Evolutionary conservation across 2,113 vertebrate species (phyloP).

Genomic region (Notothenia rossii): DNA sequence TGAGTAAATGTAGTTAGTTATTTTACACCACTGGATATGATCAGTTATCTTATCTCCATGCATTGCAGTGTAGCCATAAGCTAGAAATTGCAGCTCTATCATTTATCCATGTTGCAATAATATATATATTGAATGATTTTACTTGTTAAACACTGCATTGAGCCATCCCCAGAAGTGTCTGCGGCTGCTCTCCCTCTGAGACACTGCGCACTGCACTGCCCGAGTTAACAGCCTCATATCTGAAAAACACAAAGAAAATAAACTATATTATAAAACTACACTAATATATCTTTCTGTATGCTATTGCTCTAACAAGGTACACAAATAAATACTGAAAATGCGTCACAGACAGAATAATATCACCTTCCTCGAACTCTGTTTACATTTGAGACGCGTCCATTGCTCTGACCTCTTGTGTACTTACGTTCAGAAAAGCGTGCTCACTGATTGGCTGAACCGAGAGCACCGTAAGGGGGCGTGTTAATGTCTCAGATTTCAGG

Average conservation of each 20-base stretch:
- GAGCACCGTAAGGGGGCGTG: not conserved
- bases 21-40: no score
- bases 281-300: not conserved
- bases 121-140: constrained; percentile 51
- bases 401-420: constrained; percentile 26
- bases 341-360: not conserved
- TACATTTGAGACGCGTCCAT: constrained; percentile 43
- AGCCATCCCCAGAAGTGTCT: constrained; percentile 96
- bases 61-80: not conserved
- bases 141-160: constrained; percentile 98
- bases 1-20: no score
- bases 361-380: constrained; percentile 64
- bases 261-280: not conserved
- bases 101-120: not conserved
- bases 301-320: not conserved
- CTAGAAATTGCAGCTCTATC: not conserved
- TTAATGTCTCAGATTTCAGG: not conserved
- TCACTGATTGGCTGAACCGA: constrained; percentile 63
- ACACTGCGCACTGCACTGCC: constrained; percentile 41
- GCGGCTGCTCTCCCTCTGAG: constrained; percentile 55
- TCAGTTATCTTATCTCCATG: no score
- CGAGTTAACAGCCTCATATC: constrained; percentile 80
- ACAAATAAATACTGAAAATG: not conserved
- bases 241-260: constrained; percentile 52
- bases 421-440: not conserved